Evolutionary conservation across 2,113 vertebrate species (phyloP), one percentile per base, ranked within the genome.

Genomic region (Ceuthmochares aereus): DNA sequence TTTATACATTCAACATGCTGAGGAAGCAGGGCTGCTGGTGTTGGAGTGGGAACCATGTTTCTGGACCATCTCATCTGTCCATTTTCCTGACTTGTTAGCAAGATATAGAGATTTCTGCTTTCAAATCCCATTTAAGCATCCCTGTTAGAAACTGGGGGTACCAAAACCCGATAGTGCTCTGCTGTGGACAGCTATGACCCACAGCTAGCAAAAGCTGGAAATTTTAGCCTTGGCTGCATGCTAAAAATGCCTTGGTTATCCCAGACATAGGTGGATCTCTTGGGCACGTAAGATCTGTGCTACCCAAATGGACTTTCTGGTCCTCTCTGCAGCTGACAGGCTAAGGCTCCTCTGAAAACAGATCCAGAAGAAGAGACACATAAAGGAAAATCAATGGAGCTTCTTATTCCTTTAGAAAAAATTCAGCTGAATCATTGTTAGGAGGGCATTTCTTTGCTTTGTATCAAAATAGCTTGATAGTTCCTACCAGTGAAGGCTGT

Each of bases 381-480:
- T 74, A 67, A 85, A 26, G 62, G 59, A 83, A 92, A 93, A 93
- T 37, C 42, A 68, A 51, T 34, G 69, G 87, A 66, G 45, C 42
- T 74, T 84, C 80, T 89, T 51, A 87, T 27, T 42, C 36, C n/a
- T 77, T 95, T 25, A 78, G 55, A 77, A 69, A 80, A 76, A 5
- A 1, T 52, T 64, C 55, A 62, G 32, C 29, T 0, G 0, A 37
- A n/a, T 32, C 0, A 2, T 37, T 58, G 42, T 77, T 43, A 47
- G 47, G 22, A 62, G 49, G 14, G 72, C 32, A 60, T 30, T 29
- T 55, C 34, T 82, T 87, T 83, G 67, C 22, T 2, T 1, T 30
- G 2, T 42, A 51, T 47, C 32, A 36, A 64, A 93, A 74, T 2
- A 88, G n/a, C 51, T 90, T 0, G 0, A 12, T 16, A 0, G 1